phyloP scores from a whole-genome alignment of 2,797 vertebrate species.

The Heteromormyrus szaboi region DNA sequence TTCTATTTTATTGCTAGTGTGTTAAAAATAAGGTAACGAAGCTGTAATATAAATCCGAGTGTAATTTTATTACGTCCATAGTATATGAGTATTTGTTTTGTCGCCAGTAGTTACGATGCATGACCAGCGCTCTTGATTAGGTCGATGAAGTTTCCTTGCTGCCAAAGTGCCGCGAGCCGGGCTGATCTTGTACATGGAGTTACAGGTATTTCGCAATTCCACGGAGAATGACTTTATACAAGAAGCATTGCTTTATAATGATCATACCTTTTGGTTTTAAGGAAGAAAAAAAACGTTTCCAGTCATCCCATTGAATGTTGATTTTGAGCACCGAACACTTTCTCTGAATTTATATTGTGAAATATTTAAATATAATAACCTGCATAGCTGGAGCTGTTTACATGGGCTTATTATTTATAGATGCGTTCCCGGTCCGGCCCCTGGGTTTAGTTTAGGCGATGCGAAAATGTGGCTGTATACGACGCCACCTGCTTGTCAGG shows the following conservation, averaged over 20 bases:
- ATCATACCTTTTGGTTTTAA: background rate
- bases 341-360: background rate
- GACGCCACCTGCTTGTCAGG: constrained; percentile 26
- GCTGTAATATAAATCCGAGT: background rate
- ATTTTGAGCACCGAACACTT: background rate
- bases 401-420: background rate
- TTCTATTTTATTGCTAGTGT: background rate
- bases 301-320: background rate
- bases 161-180: background rate
- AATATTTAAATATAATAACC: background rate
- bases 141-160: background rate
- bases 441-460: background rate
- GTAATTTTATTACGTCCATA: background rate
- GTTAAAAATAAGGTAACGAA: background rate
- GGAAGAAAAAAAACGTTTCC: background rate
- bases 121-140: background rate
- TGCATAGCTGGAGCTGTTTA: background rate
- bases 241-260: background rate
- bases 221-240: background rate
- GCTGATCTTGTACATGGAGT: constrained; percentile 10
- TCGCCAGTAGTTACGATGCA: background rate
- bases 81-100: background rate
- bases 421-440: background rate
- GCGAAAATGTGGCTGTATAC: constrained; percentile 17
- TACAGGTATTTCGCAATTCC: background rate